Base-by-base conservation (phyloP, 1,140 invertebrate genomes). In the Heterodera schachtii region DNA sequence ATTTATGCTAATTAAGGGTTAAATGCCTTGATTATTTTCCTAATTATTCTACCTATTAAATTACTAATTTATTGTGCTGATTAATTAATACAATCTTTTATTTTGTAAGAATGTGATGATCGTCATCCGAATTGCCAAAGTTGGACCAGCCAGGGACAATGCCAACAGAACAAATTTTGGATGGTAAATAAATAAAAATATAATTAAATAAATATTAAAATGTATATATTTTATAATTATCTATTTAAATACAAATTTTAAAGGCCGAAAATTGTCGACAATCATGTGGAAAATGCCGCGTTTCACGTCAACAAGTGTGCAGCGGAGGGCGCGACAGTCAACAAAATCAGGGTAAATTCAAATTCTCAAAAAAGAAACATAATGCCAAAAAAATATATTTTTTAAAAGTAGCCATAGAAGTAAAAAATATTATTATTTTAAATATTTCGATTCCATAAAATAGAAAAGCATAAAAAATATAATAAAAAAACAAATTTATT, bases 261-360 rank as follows among this genome's bases (percentile, higher is more conserved):
- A 13, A 78, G 76, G 77, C 80, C 0, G 85, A 86, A 64, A 86
- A 86, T 67, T 86, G 85, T 46, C 79, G 85, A 2, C 31, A 52
- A 69, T 31, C 71, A 41, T 84, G 83, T 41, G 75, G 73, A 21
- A 80, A 83, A 46, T 84, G 83, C 31, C 75, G 66, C 19, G 46
- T 47, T 7, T 82, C 84, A 0, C 44, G 83, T 9, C 79, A 57
- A 7, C 84, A 85, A 21, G 75, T 74, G 3, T 84, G 83, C 73
- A 69, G 84, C 64, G 82, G 77, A 13, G 83, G 82, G 3, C 49
- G 43, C 9, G 71, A 6, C 21, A 84, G 60, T 21, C 47, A 60
- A 41, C 47, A 49, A 21, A 78, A 78, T 64, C 60, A 16, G 64
- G 64, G 57, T 67, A 4, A 19, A 44, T 75, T 31, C 31, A 31